A percentile compares a stretch with the other conserved stretches of the same genome.
Evolutionary conservation across 2,888 invertebrate genomes (phyloP).

Genomic region (Cabera pusaria): DNA sequence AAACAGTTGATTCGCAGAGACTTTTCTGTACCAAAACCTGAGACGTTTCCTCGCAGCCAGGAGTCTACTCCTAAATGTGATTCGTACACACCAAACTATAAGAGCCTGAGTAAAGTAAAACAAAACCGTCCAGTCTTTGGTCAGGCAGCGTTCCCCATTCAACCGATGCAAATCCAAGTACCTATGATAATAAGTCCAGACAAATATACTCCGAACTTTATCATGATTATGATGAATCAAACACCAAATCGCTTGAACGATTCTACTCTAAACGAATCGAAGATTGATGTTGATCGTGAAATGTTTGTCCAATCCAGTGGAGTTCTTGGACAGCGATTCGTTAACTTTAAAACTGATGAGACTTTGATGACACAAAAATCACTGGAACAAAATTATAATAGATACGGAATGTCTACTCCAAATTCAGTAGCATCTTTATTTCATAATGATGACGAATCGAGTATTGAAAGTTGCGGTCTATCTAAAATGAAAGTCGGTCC

Average conservation of each 20-base stretch:
- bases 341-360: constrained; percentile 14
- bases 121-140: constrained; percentile 39
- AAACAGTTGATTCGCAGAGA: too few relatives aligned
- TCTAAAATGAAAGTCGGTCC: neutral
- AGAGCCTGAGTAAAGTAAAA: too few relatives aligned
- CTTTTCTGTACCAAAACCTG: too few relatives aligned
- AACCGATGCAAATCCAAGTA: constrained; percentile 34
- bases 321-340: constrained; percentile 3
- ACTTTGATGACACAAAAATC: too few relatives aligned
- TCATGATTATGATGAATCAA: constrained; percentile 6
- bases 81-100: too few relatives aligned
- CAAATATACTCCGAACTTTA: neutral
- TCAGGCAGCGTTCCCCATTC: constrained; percentile 37
- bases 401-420: neutral
- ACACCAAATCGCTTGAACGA: too few relatives aligned
- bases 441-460: neutral
- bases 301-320: constrained; percentile 1
- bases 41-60: too few relatives aligned
- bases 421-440: neutral
- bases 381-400: neutral
- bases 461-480: neutral
- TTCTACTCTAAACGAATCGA: too few relatives aligned
- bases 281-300: too few relatives aligned
- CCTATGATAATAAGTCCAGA: constrained; percentile 22
- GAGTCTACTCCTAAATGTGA: too few relatives aligned